phyloP scores from a whole-genome alignment of 2,113 vertebrate genomes.

The Trachemys scripta region DNA sequence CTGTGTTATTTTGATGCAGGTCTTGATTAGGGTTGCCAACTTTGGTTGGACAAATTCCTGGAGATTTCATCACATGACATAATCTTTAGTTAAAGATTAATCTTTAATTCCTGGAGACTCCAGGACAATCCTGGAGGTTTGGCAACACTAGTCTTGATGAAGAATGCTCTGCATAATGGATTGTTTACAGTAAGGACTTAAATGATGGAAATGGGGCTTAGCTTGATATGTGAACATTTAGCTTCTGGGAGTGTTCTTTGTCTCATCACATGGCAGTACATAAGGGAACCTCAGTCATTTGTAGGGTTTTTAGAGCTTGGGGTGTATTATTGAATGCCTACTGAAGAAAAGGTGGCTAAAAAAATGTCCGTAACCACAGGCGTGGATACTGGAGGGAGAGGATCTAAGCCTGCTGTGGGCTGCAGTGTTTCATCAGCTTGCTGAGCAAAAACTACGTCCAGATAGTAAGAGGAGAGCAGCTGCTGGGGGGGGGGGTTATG shows the following conservation, averaged over 20 bases:
- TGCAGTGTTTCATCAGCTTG: neutral
- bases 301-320: neutral
- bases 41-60: no score
- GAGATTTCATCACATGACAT: no score
- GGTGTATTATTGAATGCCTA: neutral
- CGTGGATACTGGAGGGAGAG: neutral
- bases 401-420: neutral
- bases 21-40: neutral
- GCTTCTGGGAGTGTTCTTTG: constrained; percentile 34
- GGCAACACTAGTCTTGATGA: no score
- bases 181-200: neutral
- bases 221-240: constrained; percentile 55
- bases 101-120: no score
- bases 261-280: constrained; percentile 16
- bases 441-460: neutral
- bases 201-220: constrained; percentile 51
- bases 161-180: constrained; percentile 2
- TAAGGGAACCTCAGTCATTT: constrained; percentile 34
- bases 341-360: neutral
- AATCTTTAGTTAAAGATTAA: no score
- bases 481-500: accelerated
- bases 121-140: no score
- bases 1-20: constrained; percentile 46
- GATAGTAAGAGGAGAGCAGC: accelerated
- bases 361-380: neutral